Evolutionary conservation across 1,140 invertebrate genomes (phyloP).

Genomic region (Cydia fagiglandana): DNA sequence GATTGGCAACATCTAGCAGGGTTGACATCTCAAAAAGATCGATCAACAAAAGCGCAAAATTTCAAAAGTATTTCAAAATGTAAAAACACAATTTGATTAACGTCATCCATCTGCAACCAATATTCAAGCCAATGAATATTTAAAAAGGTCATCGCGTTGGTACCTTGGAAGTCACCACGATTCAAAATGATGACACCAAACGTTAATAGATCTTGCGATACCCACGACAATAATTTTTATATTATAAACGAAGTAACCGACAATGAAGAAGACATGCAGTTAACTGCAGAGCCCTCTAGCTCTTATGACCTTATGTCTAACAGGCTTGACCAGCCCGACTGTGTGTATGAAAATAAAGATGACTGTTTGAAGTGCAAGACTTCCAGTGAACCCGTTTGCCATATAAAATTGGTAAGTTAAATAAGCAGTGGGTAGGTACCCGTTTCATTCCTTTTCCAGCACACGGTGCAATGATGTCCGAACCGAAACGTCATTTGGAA

Average conservation of each 20-base stretch:
- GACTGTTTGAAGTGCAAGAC: conserved; percentile 2
- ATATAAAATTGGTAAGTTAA: background rate
- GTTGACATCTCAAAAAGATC: background rate
- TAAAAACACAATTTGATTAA: background rate
- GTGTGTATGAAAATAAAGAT: background rate
- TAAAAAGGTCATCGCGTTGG: background rate
- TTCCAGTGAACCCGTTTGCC: background rate
- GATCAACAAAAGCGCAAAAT: conserved; percentile 33
- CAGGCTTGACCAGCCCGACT: background rate
- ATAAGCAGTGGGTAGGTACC: background rate
- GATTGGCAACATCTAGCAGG: conserved; percentile 16
- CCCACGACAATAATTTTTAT: background rate
- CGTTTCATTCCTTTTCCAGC: background rate
- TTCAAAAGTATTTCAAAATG: conserved; percentile 42
- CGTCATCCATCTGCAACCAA: background rate
- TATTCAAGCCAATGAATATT: background rate
- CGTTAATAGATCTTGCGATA: background rate
- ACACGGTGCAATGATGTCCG: background rate
- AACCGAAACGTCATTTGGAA: no score
- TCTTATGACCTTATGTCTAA: background rate
- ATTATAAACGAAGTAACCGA: background rate
- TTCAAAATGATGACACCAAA: background rate
- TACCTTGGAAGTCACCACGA: background rate
- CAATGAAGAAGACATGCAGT: background rate
- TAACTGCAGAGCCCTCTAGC: background rate